Conservation (phyloP, 2,888 invertebrate genomes). For the Oscheius sp. region DNA sequence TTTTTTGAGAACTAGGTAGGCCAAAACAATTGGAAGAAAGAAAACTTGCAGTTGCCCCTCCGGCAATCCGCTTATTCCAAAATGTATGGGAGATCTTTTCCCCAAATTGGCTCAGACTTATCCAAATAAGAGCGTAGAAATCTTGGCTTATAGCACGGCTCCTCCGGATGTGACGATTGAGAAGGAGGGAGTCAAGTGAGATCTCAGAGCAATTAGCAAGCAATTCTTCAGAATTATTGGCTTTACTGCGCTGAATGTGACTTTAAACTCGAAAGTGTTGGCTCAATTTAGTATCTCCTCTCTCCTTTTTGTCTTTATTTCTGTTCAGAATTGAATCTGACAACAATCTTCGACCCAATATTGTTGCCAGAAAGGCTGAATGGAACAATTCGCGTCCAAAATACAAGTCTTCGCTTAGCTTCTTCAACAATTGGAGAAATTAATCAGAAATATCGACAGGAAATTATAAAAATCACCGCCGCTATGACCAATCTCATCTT, state of each 20-base stretch:
- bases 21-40: neutral
- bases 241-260: neutral
- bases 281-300: constrained; percentile 9
- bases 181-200: neutral
- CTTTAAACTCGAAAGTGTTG: neutral
- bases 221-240: neutral
- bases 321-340: neutral
- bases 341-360: neutral
- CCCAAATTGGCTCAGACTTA: neutral
- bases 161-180: neutral
- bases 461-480: neutral
- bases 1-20: constrained; percentile 3
- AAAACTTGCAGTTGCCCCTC: neutral
- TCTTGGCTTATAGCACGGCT: neutral
- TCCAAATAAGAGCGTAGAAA: neutral
- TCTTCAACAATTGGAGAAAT: constrained; percentile 1
- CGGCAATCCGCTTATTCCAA: neutral
- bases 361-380: neutral
- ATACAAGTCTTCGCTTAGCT: neutral
- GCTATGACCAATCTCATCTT: neutral
- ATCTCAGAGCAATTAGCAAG: neutral
- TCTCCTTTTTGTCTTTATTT: neutral
- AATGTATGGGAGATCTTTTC: constrained; percentile 5
- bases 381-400: neutral
- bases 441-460: neutral